Conservation (phyloP, 2,797 vertebrate genomes). For the Cossypha dichroa region DNA sequence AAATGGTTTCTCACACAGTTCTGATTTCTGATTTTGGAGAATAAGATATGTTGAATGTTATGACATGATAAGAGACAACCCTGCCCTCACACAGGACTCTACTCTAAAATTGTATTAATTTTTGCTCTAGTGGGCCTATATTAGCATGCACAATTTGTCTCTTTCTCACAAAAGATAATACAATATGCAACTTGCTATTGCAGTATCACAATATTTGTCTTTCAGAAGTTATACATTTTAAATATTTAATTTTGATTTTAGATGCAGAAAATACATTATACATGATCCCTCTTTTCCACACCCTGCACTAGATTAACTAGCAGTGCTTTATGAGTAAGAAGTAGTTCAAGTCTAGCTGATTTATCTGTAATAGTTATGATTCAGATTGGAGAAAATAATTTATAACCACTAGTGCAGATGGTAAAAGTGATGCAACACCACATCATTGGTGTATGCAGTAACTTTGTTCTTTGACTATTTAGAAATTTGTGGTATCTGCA, state of each 20-base stretch:
- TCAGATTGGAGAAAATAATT: not conserved
- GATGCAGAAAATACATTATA: not conserved
- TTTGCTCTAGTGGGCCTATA: not conserved
- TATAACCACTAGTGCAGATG: not conserved
- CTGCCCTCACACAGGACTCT: not conserved
- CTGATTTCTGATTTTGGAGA: not conserved
- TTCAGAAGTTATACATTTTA: not conserved
- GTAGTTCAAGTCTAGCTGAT: not conserved
- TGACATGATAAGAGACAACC: not conserved
- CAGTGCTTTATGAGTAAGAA: not conserved
- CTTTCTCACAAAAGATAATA: not conserved
- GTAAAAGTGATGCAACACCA: not conserved
- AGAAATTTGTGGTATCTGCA: not conserved
- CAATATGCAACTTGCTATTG: not conserved
- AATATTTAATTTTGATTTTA: not conserved
- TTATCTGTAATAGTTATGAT: not conserved
- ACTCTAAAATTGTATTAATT: not conserved
- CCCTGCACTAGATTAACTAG: fast-evolving
- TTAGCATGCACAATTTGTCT: not conserved
- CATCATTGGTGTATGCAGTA: not conserved
- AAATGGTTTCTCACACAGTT: not conserved
- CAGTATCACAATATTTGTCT: not conserved
- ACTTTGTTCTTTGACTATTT: not conserved
- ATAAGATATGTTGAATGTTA: not conserved
- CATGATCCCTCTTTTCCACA: not conserved